Base-by-base conservation (phyloP, 2,888 invertebrate genomes). In the Cataglyphis altisquamis region DNA sequence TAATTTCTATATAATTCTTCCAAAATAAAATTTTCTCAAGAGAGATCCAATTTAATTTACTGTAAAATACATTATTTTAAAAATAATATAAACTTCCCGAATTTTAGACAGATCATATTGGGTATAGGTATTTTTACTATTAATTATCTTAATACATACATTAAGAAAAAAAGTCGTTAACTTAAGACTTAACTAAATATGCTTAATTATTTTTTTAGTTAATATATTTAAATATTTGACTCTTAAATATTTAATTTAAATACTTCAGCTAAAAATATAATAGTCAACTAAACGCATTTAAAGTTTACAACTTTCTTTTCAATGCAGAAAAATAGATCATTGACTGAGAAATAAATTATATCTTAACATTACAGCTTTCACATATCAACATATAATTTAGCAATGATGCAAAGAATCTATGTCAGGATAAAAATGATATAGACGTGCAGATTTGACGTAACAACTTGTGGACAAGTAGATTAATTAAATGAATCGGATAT, bases 401-500 rank as follows among this genome's bases (percentile, higher is more conserved):
- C 12, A 52, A 75, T 6, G 36, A 1, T 39, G 41, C 15, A 29
- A 77, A 72, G 5, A 70, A 70, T 10, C 12, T 77, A 75, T 3
- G 5, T 12, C 18, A 48, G 9, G n/a, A 77, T 75, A 70, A 77
- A 9, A 75, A 10, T 1, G 18, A 36, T 12, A 66, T 8, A 63
- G 18, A 75, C 6, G 39, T 29, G 32, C 45, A 36, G 1, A 3
- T 74, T 32, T 77, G 68, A 68, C 21, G 29, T 73, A 73, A 73
- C 9, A 15, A 29, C 15, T 73, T 29, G 29, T 41, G 64, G 29
- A 41, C 41, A 75, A 48, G 29, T 70, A 36, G 10, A 39, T 66
- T 82, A 55, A 75, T 82, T 63, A 29, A 48, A 63, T 36, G 15
- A 72, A 82, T 67, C 21, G 57, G 74, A 75, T 82, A 48, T 48